A percentile compares a stretch with the other conserved stretches of the same genome.
These are phyloP conservation scores for Aspidiotus destructor DNA, from an alignment of 2,888 invertebrate species.

Conservation along the genomic window DNA sequence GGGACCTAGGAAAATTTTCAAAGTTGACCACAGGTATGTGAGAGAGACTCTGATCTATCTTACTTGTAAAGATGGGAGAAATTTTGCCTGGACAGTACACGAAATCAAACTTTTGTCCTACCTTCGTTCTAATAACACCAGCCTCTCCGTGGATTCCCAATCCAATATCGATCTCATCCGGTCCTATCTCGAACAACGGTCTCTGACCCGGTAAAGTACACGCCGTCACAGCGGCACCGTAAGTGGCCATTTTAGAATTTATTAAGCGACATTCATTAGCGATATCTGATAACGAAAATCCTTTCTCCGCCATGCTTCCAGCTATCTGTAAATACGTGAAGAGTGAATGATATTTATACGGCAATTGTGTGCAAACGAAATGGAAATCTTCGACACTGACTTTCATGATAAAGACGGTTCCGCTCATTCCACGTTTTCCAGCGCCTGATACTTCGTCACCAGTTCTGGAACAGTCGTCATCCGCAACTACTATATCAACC, in stretches of 20 bases:
- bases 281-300: slow-evolving; percentile 47
- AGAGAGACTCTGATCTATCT: no score
- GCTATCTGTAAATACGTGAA: slow-evolving; percentile 50
- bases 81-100: no score
- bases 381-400: slow-evolving; percentile 40
- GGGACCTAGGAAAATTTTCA: no score
- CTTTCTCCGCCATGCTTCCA: slow-evolving; percentile 60
- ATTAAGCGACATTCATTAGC: slow-evolving; percentile 42
- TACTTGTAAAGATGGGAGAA: no score
- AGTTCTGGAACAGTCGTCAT: slow-evolving; percentile 56
- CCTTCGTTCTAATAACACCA: slow-evolving; percentile 36
- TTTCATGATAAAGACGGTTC: slow-evolving; percentile 52
- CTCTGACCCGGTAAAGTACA: slow-evolving; percentile 56
- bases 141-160: slow-evolving; percentile 51
- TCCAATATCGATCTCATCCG: slow-evolving; percentile 59
- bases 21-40: no score
- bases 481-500: slow-evolving; percentile 50
- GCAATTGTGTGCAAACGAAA: background rate
- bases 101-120: slow-evolving; percentile 37
- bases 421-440: slow-evolving; percentile 57
- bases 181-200: slow-evolving; percentile 52
- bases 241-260: slow-evolving; percentile 53
- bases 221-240: slow-evolving; percentile 57
- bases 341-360: no score
- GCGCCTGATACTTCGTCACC: slow-evolving; percentile 46